Evolutionary conservation across 2,797 vertebrate species (phyloP).

Genomic region (Odontamblyopus rebecca): DNA sequence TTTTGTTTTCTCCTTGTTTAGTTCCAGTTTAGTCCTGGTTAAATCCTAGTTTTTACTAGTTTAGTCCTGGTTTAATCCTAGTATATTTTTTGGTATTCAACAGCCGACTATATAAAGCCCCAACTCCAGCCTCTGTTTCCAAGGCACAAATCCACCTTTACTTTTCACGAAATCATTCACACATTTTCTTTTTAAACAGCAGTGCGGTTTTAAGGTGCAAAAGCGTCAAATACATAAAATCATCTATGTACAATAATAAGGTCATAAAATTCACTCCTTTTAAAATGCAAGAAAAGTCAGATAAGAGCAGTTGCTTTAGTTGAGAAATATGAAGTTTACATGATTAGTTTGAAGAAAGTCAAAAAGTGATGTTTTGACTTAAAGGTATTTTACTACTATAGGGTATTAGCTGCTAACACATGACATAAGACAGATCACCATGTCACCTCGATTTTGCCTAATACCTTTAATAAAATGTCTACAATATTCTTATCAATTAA

Average conservation of each 20-base stretch:
- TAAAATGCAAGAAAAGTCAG: not conserved
- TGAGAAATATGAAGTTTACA: not conserved
- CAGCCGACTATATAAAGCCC: not conserved
- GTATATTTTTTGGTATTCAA: not conserved
- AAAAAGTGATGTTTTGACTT: too few species aligned
- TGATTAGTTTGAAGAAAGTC: not conserved
- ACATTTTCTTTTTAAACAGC: constrained; percentile 27
- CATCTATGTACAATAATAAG: constrained; percentile 87
- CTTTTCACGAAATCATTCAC: not conserved
- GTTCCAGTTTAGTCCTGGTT: not conserved
- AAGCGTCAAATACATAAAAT: constrained; percentile 78
- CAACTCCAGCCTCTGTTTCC: constrained; percentile 15
- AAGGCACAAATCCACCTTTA: constrained; percentile 44
- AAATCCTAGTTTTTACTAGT: not conserved
- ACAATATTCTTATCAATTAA: too few species aligned
- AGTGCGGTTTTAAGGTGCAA: constrained; percentile 93
- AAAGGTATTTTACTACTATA: too few species aligned
- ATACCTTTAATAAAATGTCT: too few species aligned
- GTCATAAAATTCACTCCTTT: constrained; percentile 21
- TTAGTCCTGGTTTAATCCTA: not conserved
- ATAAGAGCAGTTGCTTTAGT: not conserved
- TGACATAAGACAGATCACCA: too few species aligned
- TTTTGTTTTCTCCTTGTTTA: not conserved
- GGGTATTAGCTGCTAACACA: too few species aligned
- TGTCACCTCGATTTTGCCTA: too few species aligned